Evolutionary conservation across 30 jellyfish, hydroid and myxozoan species (phyloP).

Genomic region (Aurelia coerulea): DNA sequence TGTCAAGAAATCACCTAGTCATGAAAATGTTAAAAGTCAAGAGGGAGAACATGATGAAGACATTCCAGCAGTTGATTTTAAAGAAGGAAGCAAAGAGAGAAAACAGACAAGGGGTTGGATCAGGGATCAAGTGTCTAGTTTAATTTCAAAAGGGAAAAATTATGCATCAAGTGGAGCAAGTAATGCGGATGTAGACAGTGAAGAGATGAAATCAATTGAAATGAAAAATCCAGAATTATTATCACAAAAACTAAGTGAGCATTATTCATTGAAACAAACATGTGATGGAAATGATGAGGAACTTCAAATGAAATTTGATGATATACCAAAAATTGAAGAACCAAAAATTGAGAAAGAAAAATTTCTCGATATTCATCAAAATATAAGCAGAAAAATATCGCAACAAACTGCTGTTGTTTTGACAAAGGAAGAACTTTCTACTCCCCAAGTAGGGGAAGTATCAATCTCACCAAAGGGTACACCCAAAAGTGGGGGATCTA

Average conservation of each 20-base stretch:
- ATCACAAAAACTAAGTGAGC: conserved; percentile 57
- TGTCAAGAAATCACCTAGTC: neutral
- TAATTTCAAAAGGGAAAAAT: conserved; percentile 65
- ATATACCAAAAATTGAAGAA: neutral
- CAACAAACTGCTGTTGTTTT: conserved; percentile 19
- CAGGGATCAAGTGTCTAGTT: conserved; percentile 83
- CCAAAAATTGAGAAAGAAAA: conserved; percentile 24
- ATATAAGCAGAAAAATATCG: conserved; percentile 22
- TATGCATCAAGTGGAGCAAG: conserved; percentile 53
- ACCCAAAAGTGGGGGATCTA: conserved; percentile 7
- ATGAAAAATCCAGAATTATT: conserved; percentile 1
- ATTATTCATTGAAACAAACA: conserved; percentile 56
- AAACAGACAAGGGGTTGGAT: conserved; percentile 79
- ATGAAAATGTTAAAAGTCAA: neutral
- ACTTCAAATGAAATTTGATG: conserved; percentile 5
- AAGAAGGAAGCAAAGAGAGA: conserved; percentile 41
- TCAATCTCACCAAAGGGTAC: conserved; percentile 42
- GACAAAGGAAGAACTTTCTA: conserved; percentile 6
- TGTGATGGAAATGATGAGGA: neutral
- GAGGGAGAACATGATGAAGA: neutral
- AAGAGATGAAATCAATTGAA: neutral
- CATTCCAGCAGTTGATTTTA: conserved; percentile 40
- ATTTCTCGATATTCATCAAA: conserved; percentile 58
- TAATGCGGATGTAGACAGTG: conserved; percentile 2
- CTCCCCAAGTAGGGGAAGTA: conserved; percentile 15